phyloP scores from a whole-genome alignment of 2,797 vertebrate species.

The Emydoidea blandingii region DNA sequence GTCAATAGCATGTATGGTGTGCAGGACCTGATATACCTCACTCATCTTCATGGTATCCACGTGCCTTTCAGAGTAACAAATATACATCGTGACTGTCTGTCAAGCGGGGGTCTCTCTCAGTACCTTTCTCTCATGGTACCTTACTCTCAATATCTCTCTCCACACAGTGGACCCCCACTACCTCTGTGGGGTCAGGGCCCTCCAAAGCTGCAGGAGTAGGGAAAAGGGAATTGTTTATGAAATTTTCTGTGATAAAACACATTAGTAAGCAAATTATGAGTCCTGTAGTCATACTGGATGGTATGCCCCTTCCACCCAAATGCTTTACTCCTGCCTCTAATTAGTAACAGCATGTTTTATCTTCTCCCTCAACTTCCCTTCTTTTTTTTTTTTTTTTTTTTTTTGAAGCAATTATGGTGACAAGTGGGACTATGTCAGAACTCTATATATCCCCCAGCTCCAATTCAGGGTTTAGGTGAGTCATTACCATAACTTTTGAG shows the following conservation, averaged over 20 bases:
- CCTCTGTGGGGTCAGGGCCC: neutral
- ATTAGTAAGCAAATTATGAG: neutral
- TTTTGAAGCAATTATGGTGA: neutral
- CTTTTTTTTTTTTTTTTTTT: neutral
- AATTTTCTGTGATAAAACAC: neutral
- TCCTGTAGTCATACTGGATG: neutral
- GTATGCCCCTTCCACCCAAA: neutral
- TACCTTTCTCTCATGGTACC: neutral
- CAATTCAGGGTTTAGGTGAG: fast-evolving
- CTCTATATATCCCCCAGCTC: neutral
- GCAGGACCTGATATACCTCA: neutral
- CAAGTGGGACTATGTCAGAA: neutral
- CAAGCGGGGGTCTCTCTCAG: neutral
- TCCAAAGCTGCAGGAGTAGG: neutral
- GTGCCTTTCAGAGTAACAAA: neutral
- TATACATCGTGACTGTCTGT: neutral
- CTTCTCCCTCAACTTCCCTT: neutral
- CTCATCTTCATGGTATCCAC: neutral
- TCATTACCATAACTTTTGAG: neutral
- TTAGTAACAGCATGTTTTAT: neutral
- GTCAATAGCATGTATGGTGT: too few relatives aligned
- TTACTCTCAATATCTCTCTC: neutral
- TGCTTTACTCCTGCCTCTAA: neutral
- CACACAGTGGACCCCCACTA: neutral
- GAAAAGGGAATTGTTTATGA: neutral